Evolutionary conservation across 2,113 vertebrate genomes (phyloP).

Genomic region (Platysteira castanea): DNA sequence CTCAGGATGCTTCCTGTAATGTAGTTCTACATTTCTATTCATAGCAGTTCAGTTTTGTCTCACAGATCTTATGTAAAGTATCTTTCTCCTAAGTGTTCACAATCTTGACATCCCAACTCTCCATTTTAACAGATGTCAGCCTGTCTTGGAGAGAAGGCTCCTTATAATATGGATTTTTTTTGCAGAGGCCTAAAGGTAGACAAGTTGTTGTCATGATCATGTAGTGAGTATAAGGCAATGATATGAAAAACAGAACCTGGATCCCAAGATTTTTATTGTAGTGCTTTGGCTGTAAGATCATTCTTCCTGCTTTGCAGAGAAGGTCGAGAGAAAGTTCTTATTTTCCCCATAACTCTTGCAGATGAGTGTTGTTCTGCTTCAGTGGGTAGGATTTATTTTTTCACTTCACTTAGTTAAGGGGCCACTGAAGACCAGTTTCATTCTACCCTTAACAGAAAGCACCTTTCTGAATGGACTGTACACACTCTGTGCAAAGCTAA

Average conservation of each 20-base stretch:
- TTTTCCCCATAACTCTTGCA: background rate
- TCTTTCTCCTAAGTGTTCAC: background rate
- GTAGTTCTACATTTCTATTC: background rate
- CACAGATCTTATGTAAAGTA: background rate
- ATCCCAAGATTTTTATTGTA: background rate
- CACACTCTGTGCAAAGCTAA: background rate
- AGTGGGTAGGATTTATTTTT: background rate
- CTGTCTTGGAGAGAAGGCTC: background rate
- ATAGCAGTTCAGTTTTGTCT: background rate
- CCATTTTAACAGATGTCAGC: background rate
- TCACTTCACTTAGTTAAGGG: background rate
- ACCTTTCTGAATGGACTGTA: background rate
- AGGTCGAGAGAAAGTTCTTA: background rate
- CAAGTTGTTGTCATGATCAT: background rate
- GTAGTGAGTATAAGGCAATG: background rate
- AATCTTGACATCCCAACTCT: background rate
- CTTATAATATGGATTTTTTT: background rate
- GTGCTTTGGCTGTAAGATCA: background rate
- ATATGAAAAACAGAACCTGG: background rate
- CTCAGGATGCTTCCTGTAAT: background rate
- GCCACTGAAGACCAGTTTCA: background rate
- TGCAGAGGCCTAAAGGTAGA: background rate
- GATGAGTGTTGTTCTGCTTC: background rate
- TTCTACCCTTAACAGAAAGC: background rate
- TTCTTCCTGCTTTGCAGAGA: background rate